Conservation (phyloP, 1,140 invertebrate genomes). For the Tyrophagus putrescentiae region DNA sequence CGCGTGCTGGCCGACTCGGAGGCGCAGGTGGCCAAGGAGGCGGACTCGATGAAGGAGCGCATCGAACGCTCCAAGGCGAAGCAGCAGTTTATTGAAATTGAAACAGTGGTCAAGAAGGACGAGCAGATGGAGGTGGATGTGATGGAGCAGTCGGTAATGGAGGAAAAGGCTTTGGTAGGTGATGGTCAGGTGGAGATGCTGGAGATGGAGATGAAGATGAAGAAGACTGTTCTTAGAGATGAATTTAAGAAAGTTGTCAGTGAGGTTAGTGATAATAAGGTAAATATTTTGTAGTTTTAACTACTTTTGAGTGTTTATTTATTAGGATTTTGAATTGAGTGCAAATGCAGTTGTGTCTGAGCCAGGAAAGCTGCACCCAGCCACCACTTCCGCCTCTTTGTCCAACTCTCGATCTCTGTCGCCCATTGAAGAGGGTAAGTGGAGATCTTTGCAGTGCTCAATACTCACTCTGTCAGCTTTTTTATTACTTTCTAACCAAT, state of each 20-base stretch:
- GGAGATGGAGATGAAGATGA: too few species aligned
- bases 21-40: slow-evolving; percentile 36
- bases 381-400: not conserved
- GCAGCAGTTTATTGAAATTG: not conserved
- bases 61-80: slow-evolving; percentile 18
- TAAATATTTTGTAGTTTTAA: too few species aligned
- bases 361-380: not conserved
- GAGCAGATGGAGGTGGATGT: not conserved
- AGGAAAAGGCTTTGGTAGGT: too few species aligned
- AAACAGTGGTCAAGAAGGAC: not conserved
- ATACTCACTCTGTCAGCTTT: too few species aligned
- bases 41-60: slow-evolving; percentile 35
- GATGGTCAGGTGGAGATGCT: too few species aligned
- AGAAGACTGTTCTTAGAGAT: too few species aligned
- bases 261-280: too few species aligned
- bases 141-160: not conserved
- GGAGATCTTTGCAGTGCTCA: too few species aligned
- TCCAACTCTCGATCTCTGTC: not conserved
- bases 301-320: not conserved
- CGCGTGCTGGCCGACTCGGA: slow-evolving; percentile 47
- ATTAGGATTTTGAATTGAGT: not conserved
- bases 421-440: slow-evolving; percentile 1
- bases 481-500: too few species aligned
- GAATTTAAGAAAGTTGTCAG: too few species aligned
- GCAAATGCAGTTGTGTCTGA: not conserved